A percentile compares a stretch with the other conserved stretches of the same genome.
Conservation (phyloP, 2,797 vertebrate genomes). For the Eulemur mongoz region DNA sequence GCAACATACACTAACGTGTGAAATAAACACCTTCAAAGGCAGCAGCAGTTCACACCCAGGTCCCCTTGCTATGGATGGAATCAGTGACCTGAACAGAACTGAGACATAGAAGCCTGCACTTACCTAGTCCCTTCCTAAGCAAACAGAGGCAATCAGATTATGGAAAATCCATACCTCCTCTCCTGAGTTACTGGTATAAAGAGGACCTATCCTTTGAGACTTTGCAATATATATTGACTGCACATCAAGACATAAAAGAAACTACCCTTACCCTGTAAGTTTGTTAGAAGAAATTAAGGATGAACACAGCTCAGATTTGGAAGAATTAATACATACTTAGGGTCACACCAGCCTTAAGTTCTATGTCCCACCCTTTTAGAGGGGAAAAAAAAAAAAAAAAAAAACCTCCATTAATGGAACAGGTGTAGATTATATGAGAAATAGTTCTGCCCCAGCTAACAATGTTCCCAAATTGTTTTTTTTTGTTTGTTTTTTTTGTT, state of each 20-base stretch:
- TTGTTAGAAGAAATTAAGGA: background rate
- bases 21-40: constrained; percentile 18
- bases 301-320: background rate
- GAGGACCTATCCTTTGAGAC: background rate
- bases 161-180: background rate
- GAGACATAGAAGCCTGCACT: background rate
- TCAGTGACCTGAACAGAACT: background rate
- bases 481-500: no score
- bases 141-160: background rate
- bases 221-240: background rate
- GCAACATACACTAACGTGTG: background rate
- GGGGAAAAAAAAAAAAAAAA: background rate
- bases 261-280: background rate
- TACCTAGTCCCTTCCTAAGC: background rate
- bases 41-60: background rate
- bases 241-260: background rate
- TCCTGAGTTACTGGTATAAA: background rate
- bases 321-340: background rate
- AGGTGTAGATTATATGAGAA: background rate
- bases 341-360: background rate
- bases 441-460: background rate
- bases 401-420: background rate
- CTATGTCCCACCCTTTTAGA: background rate
- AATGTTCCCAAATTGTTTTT: background rate
- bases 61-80: background rate